Evolutionary conservation across 2,797 vertebrate species (phyloP).

Genomic region (Pelochelys cantorii): DNA sequence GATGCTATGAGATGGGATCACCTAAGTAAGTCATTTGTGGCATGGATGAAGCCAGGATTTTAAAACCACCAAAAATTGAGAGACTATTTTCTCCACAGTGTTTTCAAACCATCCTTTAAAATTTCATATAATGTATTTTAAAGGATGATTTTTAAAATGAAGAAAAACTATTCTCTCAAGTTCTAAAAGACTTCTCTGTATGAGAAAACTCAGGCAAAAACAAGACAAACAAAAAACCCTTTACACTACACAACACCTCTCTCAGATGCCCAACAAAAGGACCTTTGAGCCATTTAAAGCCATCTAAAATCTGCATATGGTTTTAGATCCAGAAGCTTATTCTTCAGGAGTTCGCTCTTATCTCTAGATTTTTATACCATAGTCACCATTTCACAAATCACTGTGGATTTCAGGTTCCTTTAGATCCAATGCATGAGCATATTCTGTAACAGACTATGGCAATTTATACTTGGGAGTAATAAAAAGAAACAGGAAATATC

Average conservation of each 20-base stretch:
- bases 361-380: neutral
- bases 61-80: neutral
- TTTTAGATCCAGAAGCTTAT: neutral
- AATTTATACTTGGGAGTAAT: neutral
- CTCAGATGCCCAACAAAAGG: neutral
- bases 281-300: neutral
- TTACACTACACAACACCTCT: neutral
- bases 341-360: neutral
- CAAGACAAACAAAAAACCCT: neutral
- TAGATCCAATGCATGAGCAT: neutral
- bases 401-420: neutral
- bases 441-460: neutral
- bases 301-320: neutral
- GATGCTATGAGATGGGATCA: neutral
- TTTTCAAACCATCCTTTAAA: neutral
- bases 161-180: neutral
- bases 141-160: neutral
- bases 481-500: neutral
- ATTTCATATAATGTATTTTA: neutral
- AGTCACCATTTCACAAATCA: rapidly evolving
- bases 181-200: neutral
- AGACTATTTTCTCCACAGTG: neutral
- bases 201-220: neutral
- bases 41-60: neutral
- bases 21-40: neutral